A percentile compares a stretch with the other conserved stretches of the same genome.
These are phyloP conservation scores for Prolemur simus DNA, from an alignment of 2,113 vertebrate genomes.

Conservation along the genomic window DNA sequence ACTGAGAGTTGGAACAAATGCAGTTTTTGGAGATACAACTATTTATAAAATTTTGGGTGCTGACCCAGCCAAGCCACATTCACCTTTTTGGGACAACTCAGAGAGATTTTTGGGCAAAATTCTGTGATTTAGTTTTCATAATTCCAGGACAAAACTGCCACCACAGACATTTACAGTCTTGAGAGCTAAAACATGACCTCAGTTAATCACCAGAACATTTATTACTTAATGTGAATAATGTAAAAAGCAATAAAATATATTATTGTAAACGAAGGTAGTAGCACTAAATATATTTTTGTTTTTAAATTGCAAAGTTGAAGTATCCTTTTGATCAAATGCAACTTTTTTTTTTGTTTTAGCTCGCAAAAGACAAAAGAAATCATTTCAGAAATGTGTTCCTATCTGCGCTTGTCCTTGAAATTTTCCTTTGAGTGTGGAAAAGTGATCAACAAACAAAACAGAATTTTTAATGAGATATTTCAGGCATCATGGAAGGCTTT, in stretches of 20 bases:
- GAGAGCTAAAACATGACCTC: conserved; percentile 37
- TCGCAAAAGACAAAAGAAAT: conserved; percentile 38
- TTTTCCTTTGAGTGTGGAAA: background rate
- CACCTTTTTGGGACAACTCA: conserved; percentile 23
- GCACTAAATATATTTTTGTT: background rate
- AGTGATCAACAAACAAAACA: background rate
- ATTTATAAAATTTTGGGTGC: background rate
- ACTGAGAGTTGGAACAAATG: background rate
- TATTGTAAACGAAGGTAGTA: conserved; percentile 15
- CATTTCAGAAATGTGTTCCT: conserved; percentile 44
- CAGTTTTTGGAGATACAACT: conserved; percentile 10
- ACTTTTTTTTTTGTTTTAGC: background rate
- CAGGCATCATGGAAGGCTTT: background rate
- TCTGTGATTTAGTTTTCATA: background rate
- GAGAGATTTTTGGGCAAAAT: background rate
- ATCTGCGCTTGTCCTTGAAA: conserved; percentile 22
- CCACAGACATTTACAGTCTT: background rate
- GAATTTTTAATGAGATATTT: conserved; percentile 31
- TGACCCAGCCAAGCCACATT: background rate
- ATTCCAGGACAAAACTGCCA: background rate
- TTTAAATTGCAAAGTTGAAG: background rate
- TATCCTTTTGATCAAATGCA: conserved; percentile 7
- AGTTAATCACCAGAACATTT: conserved; percentile 3
- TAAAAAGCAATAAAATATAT: conserved; percentile 38
- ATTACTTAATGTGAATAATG: background rate